Percentiles rank a stretch among this genome's conserved stretches.
Evolutionary conservation across 2,113 vertebrate genomes (phyloP).

Genomic region (Tenebrosternarchus preto): DNA sequence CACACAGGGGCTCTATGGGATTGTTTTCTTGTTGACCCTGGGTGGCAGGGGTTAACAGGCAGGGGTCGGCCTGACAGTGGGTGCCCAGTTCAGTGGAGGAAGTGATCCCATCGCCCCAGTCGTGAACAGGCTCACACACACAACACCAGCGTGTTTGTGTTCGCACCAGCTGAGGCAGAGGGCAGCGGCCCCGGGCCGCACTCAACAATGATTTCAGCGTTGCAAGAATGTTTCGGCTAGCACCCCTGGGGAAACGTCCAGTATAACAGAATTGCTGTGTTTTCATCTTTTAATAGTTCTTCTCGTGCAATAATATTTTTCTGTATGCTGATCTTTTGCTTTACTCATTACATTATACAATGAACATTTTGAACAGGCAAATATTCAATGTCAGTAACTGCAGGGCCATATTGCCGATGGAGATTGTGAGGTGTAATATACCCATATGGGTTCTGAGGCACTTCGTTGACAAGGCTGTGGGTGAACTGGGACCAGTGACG

Average conservation of each 20-base stretch:
- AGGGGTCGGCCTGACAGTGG: constrained; percentile 74
- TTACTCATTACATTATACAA: not conserved
- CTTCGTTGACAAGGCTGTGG: constrained; percentile 33
- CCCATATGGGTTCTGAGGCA: constrained; percentile 15
- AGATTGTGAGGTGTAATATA: constrained; percentile 24
- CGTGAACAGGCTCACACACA: constrained; percentile 42
- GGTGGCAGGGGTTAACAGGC: constrained; percentile 75
- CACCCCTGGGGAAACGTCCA: constrained; percentile 4
- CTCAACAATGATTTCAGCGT: constrained; percentile 30
- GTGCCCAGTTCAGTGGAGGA: constrained; percentile 53
- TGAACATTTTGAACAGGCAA: not conserved
- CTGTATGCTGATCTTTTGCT: not conserved
- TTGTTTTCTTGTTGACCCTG: constrained; percentile 55
- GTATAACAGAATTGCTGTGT: constrained; percentile 1
- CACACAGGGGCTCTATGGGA: constrained; percentile 53
- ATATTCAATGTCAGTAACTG: too few species aligned
- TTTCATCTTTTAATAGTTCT: constrained; percentile 9
- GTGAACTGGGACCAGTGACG: constrained; percentile 48
- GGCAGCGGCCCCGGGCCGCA: constrained; percentile 24
- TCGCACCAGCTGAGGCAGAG: constrained; percentile 46
- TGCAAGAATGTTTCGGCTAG: constrained; percentile 22
- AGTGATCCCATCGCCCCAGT: constrained; percentile 53
- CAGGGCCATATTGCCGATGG: too few species aligned
- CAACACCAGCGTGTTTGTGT: constrained; percentile 51
- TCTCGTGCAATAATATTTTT: constrained; percentile 45